Conservation (phyloP, 1,140 invertebrate species). For the Zaprionus capensis region DNA sequence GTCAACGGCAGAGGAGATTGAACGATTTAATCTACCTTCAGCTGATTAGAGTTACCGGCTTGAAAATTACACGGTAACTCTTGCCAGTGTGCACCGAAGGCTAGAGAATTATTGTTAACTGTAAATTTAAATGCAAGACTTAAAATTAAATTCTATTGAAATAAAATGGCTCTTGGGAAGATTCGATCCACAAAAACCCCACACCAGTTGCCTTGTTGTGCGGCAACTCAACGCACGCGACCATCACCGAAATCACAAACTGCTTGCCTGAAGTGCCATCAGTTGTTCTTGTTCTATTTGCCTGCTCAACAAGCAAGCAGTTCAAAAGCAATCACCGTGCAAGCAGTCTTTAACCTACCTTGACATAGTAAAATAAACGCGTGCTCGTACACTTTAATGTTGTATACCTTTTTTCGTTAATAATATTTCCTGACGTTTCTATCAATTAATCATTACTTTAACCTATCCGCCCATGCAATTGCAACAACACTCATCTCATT, state of each 20-base stretch:
- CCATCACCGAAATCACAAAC: background rate
- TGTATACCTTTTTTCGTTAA: background rate
- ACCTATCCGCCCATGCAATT: constrained; percentile 47
- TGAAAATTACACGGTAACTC: constrained; percentile 58
- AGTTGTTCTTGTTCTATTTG: constrained; percentile 17
- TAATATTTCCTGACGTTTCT: constrained; percentile 24
- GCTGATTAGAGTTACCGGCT: constrained; percentile 78
- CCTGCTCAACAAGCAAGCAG: constrained; percentile 46
- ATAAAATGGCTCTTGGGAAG: background rate
- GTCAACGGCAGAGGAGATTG: constrained; percentile 72
- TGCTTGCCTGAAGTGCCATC: background rate
- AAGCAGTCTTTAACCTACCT: constrained; percentile 25
- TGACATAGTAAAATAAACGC: constrained; percentile 7
- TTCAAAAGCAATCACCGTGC: constrained; percentile 20
- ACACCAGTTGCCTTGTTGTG: background rate
- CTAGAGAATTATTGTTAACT: background rate
- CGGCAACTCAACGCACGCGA: constrained; percentile 16
- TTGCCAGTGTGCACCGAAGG: constrained; percentile 77
- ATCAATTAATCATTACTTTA: constrained; percentile 69
- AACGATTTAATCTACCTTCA: constrained; percentile 82
- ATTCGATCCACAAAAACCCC: background rate
- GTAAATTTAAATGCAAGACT: background rate
- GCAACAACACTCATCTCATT: constrained; percentile 46
- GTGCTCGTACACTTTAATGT: background rate
- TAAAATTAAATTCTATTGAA: background rate